These are phyloP conservation scores for Drosophila nikananu DNA, from an alignment of 1,140 invertebrate genomes.

Conservation along the genomic window DNA sequence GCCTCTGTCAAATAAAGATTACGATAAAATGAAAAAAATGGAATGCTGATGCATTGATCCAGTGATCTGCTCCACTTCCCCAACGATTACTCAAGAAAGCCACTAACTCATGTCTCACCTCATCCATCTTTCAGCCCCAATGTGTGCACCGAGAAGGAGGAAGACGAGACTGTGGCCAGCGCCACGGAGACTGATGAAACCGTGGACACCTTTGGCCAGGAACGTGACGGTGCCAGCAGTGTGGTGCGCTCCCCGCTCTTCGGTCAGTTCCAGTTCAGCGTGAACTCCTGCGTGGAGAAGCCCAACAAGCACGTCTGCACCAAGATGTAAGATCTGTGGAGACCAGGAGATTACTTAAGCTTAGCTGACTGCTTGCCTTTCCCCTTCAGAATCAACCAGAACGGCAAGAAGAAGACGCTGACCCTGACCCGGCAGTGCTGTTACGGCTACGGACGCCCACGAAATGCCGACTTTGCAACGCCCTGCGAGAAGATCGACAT, in stretches of 20 bases:
- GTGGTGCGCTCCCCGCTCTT: constrained; percentile 79
- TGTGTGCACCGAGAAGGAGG: constrained; percentile 79
- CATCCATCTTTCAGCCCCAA: constrained; percentile 58
- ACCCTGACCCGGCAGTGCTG: constrained; percentile 88
- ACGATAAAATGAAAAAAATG: not conserved
- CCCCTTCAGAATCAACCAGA: constrained; percentile 86
- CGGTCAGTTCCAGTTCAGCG: constrained; percentile 85
- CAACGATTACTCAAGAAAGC: constrained; percentile 4
- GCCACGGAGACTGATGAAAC: constrained; percentile 70
- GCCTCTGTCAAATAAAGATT: not conserved
- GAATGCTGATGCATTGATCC: not conserved
- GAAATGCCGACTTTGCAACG: constrained; percentile 85
- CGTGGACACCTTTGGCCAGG: constrained; percentile 79
- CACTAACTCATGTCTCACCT: not conserved
- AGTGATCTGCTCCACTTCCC: not conserved
- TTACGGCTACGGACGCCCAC: constrained; percentile 86
- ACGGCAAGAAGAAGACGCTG: constrained; percentile 87
- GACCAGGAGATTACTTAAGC: not conserved
- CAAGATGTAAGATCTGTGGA: constrained; percentile 85
- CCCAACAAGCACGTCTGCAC: constrained; percentile 87
- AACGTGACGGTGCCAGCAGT: constrained; percentile 65
- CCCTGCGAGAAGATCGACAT: constrained; percentile 86
- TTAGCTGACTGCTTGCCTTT: constrained; percentile 2
- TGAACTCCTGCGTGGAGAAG: constrained; percentile 87
- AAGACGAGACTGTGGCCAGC: constrained; percentile 55